Evolutionary conservation across 2,888 invertebrate species (phyloP), one percentile per base, ranked within the genome.

Genomic region (Scaptomyza reducta): DNA sequence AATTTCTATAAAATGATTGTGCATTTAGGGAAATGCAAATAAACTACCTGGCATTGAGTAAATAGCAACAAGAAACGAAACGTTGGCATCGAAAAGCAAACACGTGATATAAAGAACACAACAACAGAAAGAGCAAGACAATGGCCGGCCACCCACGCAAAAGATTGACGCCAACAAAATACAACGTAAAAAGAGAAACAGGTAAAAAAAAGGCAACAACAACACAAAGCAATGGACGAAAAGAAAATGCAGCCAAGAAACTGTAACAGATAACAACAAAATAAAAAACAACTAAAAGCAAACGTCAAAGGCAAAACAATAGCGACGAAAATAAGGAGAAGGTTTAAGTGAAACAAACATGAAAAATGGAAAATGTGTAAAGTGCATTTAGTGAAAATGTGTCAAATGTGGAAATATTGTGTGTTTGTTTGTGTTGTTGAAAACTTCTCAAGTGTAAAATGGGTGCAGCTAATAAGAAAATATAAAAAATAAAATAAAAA

Each of bases 1-100:
- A 61, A 53, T 63, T 42, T 60, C 46, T 51, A 35, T 45, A 31
- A 77, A 77, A 64, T 76, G 47, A 67, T 66, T 63, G 63, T 31
- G 42, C 47, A 49, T 41, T 29, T 40, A 64, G 49, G 53, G 47
- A 46, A 66, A 60, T 69, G 74, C 80, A 77, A 77, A 66, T 70
- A 70, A 78, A 74, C 75, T 56, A 27, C 54, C 65, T 78, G 84
- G 59, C 87, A 86, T 84, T 82, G 84, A 69, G 46, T 60, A 63
- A 61, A 55, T 35, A 46, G 41, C 60, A 55, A 40, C 42, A 25
- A 53, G 46, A 29, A 59, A 70, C 18, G 14, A 47, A 40, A 73
- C 44, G 62, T 50, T 50, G 53, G 31, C 59, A 51, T 40, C 61
- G 18, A 64, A 68, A 70, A 51, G 55, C 62, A 70, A 79, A 75